Evolutionary conservation across 2,113 vertebrate genomes (phyloP), one percentile per base, ranked within the genome.

Genomic region (Halcyon senegalensis): DNA sequence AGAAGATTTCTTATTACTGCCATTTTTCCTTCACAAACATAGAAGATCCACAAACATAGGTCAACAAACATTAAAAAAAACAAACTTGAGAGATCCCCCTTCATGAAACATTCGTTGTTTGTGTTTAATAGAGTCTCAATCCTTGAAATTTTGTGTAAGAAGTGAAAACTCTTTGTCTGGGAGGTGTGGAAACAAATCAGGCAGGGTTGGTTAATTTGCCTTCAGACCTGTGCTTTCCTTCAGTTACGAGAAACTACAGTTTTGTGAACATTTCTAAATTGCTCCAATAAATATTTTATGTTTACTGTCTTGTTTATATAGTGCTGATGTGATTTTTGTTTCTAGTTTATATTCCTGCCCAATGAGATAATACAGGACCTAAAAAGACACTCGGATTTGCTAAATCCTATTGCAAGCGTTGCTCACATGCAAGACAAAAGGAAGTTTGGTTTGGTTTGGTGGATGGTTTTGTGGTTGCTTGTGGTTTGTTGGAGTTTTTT

Each of bases 251-350:
- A 59, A 94, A 76, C 9, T 55, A 13, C 23, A 18, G 21, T 67
- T 89, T 86, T 79, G 20, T 48, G 39, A 90, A 43, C 13, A 19
- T 13, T 78, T 88, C 64, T 7, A 82, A 69, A 90, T 77, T 60
- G 48, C 10, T 87, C 5, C 50, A 63, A 66, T 55, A 3, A 83
- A 66, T 83, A 58, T 76, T 93, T 85, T 90, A 69, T 62, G 20
- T 50, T 94, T 88, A 56, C 8, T 73, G 41, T 18, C 79, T 90
- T 73, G 39, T 68, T 85, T 90, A 66, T n/a, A 80, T 51, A 91
- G 63, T 55, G 23, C 11, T 66, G 10, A 4, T 51, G 20, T 59
- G 55, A 1, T 16, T 82, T 77, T 75, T 69, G 8, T 62, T 94
- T 83, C 75, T 70, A 43, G 46, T 66, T 80, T 76, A 67, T 84